Evolutionary conservation across 2,113 vertebrate genomes (phyloP), one percentile per base, ranked within the genome.

Genomic region (Gorsachius goisagi): DNA sequence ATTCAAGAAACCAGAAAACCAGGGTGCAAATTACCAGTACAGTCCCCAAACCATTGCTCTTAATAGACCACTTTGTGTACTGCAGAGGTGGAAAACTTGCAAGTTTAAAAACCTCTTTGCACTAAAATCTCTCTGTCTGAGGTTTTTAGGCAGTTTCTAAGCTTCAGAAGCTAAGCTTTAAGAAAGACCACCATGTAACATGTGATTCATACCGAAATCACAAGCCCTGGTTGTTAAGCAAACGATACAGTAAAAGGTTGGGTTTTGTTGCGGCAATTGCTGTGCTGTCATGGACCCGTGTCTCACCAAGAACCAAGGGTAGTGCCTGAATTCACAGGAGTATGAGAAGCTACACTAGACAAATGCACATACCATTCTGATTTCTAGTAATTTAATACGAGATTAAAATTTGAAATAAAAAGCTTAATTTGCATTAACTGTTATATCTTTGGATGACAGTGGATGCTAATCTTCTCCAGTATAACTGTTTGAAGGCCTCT

Each of bases 1-100:
- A 22, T 37, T 89, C 64, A 82, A 90, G 49, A 85, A 91, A 88
- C 5, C 53, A 85, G 69, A 91, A 93, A 85, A 87, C 3, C 15
- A 68, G 35, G 11, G 4, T 60, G 49, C 4, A 7, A 89, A 71
- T 69, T 78, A 39, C 35, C 19, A 49, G 14, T 22, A 24, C 5
- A 85, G 39, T 76, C 62, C 27, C 44, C 71, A 72, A 89, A 5
- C 44, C 63, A 56, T 44, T 55, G 21, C 39, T 89, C 63, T 78
- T 93, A 58, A 68, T 41, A 75, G 44, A 82, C 11, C 19, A n/a
- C 12, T 78, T 68, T 39, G 14, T 56, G 18, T 71, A 75, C 30
- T 28, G 6, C 22, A 32, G 47, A 78, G 6, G 24, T 92, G 30
- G 27, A 73, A 93, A 89, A 68, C 10, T 6, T 85, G 12, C 4